A percentile compares a stretch with the other conserved stretches of the same genome.
Evolutionary conservation across 1,140 invertebrate genomes (phyloP).

Genomic region (Rhopalosiphum maidis): DNA sequence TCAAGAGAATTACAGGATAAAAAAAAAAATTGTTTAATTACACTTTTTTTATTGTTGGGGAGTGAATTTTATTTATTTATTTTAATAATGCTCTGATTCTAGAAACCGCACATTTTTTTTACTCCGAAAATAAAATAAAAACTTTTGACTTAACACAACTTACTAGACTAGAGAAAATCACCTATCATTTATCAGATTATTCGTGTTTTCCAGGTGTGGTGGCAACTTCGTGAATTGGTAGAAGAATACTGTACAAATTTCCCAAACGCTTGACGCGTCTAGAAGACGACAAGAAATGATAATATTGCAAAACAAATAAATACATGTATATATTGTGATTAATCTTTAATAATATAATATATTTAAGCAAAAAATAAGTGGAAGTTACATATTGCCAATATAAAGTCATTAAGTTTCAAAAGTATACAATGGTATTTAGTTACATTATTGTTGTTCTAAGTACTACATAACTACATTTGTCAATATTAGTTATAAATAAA

Average conservation of each 20-base stretch:
- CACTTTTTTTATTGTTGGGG: background rate
- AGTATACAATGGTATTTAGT: background rate
- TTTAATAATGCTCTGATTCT: background rate
- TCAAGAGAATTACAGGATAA: background rate
- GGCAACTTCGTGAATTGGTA: background rate
- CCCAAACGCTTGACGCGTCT: background rate
- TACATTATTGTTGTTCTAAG: background rate
- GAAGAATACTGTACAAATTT: background rate
- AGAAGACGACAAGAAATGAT: background rate
- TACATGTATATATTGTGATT: background rate
- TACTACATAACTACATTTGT: background rate
- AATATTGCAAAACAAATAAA: background rate
- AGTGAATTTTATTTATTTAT: background rate
- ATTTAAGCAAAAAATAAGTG: constrained; percentile 2
- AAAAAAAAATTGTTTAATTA: background rate
- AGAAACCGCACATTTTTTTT: background rate
- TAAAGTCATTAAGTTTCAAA: background rate
- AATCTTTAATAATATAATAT: background rate
- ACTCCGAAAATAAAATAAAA: background rate
- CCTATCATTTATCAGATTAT: background rate
- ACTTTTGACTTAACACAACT: background rate
- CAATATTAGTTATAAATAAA: background rate
- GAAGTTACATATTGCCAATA: background rate
- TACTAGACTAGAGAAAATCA: background rate
- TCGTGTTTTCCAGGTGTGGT: background rate